Percentiles rank a stretch among this genome's conserved stretches.
Evolutionary conservation across 2,113 vertebrate genomes (phyloP).

Genomic region (Murina feae): DNA sequence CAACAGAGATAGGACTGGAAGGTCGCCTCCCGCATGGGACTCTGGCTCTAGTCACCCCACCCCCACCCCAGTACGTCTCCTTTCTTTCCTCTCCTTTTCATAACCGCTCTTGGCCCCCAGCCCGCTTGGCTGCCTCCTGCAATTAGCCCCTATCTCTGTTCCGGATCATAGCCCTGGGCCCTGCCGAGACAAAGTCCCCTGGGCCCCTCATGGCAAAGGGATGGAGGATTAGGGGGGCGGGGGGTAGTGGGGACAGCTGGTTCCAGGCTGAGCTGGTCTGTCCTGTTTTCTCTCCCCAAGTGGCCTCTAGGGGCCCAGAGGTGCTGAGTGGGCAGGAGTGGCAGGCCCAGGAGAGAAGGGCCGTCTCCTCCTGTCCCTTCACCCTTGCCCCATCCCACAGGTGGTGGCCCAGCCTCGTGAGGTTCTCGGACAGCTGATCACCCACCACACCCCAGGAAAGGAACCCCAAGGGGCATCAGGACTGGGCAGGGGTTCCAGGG

Average conservation of each 20-base stretch:
- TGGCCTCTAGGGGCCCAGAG: not conserved
- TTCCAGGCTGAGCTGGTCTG: conserved; percentile 63
- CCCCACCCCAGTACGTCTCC: not conserved
- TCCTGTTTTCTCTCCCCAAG: conserved; percentile 50
- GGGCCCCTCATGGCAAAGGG: conserved; percentile 38
- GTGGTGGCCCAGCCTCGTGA: not conserved
- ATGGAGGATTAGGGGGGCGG: not conserved
- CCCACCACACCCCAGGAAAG: not conserved
- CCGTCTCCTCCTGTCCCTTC: not conserved
- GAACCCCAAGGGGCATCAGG: not conserved
- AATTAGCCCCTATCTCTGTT: conserved; percentile 68
- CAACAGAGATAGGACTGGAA: not conserved
- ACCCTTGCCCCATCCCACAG: not conserved
- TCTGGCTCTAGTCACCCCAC: not conserved
- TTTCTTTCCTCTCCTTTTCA: conserved; percentile 61
- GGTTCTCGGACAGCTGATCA: not conserved
- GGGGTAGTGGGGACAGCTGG: not conserved
- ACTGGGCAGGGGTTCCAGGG: not conserved
- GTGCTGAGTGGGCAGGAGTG: not conserved
- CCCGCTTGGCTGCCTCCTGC: conserved; percentile 60
- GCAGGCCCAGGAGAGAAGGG: not conserved
- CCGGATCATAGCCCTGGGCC: conserved; percentile 56
- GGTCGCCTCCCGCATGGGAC: not conserved
- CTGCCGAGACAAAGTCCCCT: conserved; percentile 60
- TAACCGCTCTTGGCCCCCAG: conserved; percentile 57